Base-by-base conservation (phyloP, 2,113 vertebrate species). In the Psilopogon haemacephalus region DNA sequence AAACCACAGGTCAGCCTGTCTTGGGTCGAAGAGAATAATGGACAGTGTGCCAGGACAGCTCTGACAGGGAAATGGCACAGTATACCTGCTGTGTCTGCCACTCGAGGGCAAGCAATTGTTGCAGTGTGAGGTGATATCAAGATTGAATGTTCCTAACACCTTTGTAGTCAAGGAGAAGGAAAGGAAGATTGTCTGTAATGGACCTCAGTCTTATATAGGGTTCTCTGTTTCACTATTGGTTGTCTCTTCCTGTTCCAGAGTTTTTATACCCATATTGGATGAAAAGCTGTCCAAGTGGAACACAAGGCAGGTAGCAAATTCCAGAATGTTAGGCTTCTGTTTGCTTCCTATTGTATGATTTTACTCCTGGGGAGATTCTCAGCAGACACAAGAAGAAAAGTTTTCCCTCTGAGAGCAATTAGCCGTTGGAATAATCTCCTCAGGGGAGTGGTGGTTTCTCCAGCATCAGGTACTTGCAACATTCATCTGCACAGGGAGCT, bases 231-330 rank as follows among this genome's bases (percentile, higher is more conserved):
- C 0, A 1, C 13, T 30, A 0, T 35, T 35, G 40, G 10, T 63
- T 62, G 5, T 12, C 7, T 52, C 2, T 21, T 80, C 11, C 62
- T 17, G 23, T 38, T 90, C 18, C 14, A 78, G 65, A 54, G 30
- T 40, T 50, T 72, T 64, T 70, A 12, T 44, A 33, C 1, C 0
- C 0, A 4, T 28, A 17, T 3, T 54, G 5, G 12, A 16, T 30
- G 38, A 71, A 58, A 74, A 9, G 11, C 9, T 54, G 13, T 26
- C 12, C 4, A 46, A 23, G 15, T 13, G 86, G 27, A 81, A 48
- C 40, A 13, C 9, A 20, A 72, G 24, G 30, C 6, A 50, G 35
- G 26, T 35, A 54, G 12, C 1, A 60, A 16, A 46, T 65, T 79
- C 76, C 54, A 50, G 8, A 38, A 12, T 38, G 17, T 40, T 30